Evolutionary conservation across 1,140 invertebrate species (phyloP), one percentile per base, ranked within the genome.

Genomic region (Anastrepha ludens): DNA sequence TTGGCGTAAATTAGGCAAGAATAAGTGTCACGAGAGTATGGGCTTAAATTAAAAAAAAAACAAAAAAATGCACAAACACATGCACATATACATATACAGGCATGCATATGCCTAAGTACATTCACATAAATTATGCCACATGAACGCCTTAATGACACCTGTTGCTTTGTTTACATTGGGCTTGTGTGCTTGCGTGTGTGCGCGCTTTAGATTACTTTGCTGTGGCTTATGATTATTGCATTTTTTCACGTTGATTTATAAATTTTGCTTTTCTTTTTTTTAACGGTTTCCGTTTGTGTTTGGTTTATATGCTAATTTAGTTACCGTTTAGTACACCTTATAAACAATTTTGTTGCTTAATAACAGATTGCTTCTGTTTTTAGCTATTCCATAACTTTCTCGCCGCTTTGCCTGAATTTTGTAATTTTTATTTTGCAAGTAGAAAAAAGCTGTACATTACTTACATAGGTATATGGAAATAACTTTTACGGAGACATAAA

Each of bases 221-320:
- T 44, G 39, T 70, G 67, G 39, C 39, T 70, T 47, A 41, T 70
- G 67, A 47, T 70, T 70, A 44, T 7, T 41, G 67, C 67, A 70
- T 47, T 47, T 70, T 70, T 74, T 74, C 41, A 74, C 67, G 41
- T 41, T 74, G 6, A 47, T 11, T 44, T 74, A 47, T 13, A 67
- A 39, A 29, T 39, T 15, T 8, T 67, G 29, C 65, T 7, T 11
- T 39, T 9, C 3, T 55, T 55, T 55, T 8, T 55, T 11, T 55
- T 13, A 74, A 47, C 11, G 2, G 64, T 74, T 74, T 74, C 67
- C 67, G 39, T 44, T 70, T 70, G 17, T 44, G 67, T 17, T 41
- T 47, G 15, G 3, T 13, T 47, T 74, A 44, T 74, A 3, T 74
- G 41, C 17, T 47, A 47, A 44, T 74, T 74, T 44, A 74, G 67